Base-by-base conservation (phyloP, 2,113 vertebrate species). In the Tetraodon nigroviridis region DNA sequence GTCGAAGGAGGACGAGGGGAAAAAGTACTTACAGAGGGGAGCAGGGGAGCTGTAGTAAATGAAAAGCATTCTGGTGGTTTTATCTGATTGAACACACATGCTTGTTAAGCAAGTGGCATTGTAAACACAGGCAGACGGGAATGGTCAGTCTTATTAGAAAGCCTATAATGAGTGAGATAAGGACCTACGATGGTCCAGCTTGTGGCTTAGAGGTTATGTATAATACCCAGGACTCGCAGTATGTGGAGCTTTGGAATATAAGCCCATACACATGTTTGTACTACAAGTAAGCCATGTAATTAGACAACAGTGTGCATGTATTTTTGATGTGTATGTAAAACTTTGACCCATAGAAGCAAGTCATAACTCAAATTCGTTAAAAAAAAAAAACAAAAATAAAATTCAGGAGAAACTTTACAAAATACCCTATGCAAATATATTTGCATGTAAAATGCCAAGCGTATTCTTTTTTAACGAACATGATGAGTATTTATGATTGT, bases 71-170 rank as follows among this genome's bases (percentile, higher is more conserved):
- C 56, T 81, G 63, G 22, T 71, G 58, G 57, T 68, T 84, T 84
- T 76, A 79, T 84, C 71, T 83, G 78, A 85, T 87, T 83, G 61
- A 71, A 82, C 77, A 59, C 86, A 85, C 75, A 78, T 86, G 82
- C 69, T 85, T 40, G 37, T 86, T 76, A 86, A 73, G 68, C 53
- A 69, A 80, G 72, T 81, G 78, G 64, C 58, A 67, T 58, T 73
- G 71, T 83, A 80, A 87, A 86, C 71, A 69, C 51, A 55, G 52
- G 62, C 17, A 17, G 42, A 20, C 78, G 62, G 71, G 68, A 78
- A 79, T 27, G 63, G 49, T 45, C 27, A 37, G 61, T 76, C 59
- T 83, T 76, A 67, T 88, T 85, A 79, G 76, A 27, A 41, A 65
- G 59, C 48, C 78, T 44, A 69, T 79, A 73, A 78, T 76, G 64